Conservation (phyloP, 2,113 vertebrate species). For the Brachyhypopomus gauderio region DNA sequence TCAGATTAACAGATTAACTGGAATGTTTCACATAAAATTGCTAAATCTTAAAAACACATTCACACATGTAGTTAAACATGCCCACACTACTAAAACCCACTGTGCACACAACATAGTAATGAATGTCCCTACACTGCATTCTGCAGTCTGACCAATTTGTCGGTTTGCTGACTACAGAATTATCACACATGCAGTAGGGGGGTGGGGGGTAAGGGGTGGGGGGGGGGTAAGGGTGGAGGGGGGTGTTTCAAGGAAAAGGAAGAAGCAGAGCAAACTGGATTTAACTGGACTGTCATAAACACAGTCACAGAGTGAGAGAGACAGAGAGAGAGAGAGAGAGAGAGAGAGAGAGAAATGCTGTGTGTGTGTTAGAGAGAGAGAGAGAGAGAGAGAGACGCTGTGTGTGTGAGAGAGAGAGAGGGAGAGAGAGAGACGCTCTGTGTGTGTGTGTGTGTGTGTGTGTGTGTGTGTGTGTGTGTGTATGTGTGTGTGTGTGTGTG, state of each 20-base stretch:
- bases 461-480: too few species aligned
- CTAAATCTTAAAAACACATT: background rate
- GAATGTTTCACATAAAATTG: conserved; percentile 10
- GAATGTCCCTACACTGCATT: background rate
- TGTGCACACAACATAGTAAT: background rate
- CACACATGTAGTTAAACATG: conserved; percentile 1
- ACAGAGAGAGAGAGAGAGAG: conserved; percentile 37
- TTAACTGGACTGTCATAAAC: conserved; percentile 65
- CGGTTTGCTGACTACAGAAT: conserved; percentile 40
- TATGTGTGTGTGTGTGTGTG: too few species aligned
- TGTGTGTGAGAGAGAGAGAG: background rate
- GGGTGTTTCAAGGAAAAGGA: background rate
- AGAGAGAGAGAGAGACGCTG: background rate
- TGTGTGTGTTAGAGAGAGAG: background rate
- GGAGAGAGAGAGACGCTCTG: background rate
- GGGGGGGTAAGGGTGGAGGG: conserved; percentile 48
- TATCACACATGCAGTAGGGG: background rate
- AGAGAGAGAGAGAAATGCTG: conserved; percentile 8
- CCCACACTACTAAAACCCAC: conserved; percentile 3
- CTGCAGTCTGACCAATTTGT: conserved; percentile 24
- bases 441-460: too few species aligned
- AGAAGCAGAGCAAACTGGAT: conserved; percentile 69
- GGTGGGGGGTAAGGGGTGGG: background rate
- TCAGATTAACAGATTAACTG: background rate
- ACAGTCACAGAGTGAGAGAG: conserved; percentile 50